Base-by-base conservation (phyloP, 2,888 invertebrate species). In the Agrochola lota region DNA sequence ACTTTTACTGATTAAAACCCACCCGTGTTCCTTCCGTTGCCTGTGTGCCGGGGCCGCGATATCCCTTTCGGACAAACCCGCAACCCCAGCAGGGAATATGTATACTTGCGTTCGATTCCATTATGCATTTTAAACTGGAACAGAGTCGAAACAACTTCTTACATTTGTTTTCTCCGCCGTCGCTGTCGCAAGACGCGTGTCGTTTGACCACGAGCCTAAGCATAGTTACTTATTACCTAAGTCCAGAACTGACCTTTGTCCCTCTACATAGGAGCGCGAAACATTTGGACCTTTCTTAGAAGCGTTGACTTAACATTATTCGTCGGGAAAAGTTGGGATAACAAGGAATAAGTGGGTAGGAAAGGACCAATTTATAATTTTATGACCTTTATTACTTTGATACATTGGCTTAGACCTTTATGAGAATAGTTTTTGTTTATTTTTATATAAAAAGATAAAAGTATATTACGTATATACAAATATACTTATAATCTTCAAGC, bases 211-310 rank as follows among this genome's bases (percentile, higher is more conserved):
- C 7, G 49, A 7, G 49, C 7, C 17, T 49, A 7, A 17, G 20
- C 20, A 49, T 49, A 20, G 8, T 49, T 49, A 49, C 49, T 1
- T 55, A 11, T 26, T 26, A 26, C 26, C 15, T 9, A 35, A 73
- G 46, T n/a, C 46, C 55, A 59, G 15, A 59, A 59, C 2, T 49
- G 64, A 55, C 66, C 62, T 75, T 68, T 69, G 40, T 55, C 23
- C 63, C 1, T 52, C 30, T 64, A 12, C 35, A 67, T 77, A 49
- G 77, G 77, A n/a, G 69, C 23, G 23, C 55, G 6, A n/a, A 77
- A 79, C 68, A 57, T 64, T 73, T 64, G 30, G 49, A 46, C 40
- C 57, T 23, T 73, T 64, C 59, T 73, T 59, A 80, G 5, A 69
- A 64, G 15, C 15, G 35, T 63, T 73, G 68, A 55, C 57, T 63